phyloP scores from a whole-genome alignment of 2,113 vertebrate species.

The Nipponia nippon region DNA sequence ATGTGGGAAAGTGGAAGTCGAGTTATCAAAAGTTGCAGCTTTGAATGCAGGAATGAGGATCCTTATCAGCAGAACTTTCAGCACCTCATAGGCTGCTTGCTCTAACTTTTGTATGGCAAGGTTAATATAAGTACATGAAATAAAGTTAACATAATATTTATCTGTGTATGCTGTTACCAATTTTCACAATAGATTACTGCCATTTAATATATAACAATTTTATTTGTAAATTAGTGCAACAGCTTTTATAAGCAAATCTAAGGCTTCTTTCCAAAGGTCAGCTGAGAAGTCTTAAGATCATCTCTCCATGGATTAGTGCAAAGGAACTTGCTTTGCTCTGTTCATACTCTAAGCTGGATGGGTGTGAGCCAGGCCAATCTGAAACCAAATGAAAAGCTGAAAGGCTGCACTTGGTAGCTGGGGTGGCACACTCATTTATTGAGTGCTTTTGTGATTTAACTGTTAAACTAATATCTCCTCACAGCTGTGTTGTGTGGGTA shows the following conservation, averaged over 20 bases:
- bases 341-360: background rate
- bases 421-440: background rate
- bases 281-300: background rate
- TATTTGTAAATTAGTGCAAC: background rate
- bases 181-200: background rate
- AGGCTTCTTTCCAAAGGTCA: background rate
- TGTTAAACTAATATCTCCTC: background rate
- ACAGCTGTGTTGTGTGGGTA: background rate
- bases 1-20: background rate
- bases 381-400: background rate
- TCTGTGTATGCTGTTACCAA: background rate
- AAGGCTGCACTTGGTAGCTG: background rate
- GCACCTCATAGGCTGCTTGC: background rate
- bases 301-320: background rate
- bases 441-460: background rate
- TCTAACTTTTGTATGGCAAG: background rate
- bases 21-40: background rate
- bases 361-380: background rate
- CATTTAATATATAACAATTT: background rate
- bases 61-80: background rate
- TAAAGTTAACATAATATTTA: background rate
- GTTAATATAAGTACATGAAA: background rate
- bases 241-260: background rate
- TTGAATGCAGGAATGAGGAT: background rate
- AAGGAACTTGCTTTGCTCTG: background rate